Conservation (phyloP, 30 jellyfish, hydroid and myxozoan species). For the Turritopsis rubra region DNA sequence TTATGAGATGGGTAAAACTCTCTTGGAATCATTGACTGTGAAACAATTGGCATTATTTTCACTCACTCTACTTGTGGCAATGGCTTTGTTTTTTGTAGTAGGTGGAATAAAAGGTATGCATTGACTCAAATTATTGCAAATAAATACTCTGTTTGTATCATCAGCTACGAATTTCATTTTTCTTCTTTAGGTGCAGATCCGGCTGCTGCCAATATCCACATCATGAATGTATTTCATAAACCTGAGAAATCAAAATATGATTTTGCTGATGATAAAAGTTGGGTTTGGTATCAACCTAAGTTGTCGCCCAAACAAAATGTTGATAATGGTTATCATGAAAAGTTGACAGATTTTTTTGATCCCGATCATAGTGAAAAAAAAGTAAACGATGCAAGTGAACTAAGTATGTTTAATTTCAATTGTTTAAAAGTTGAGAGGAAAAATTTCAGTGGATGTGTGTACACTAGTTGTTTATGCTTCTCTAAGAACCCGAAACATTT, state of each 20-base stretch:
- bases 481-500: no score
- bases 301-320: slow-evolving; percentile 10
- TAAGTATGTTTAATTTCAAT: slow-evolving; percentile 5
- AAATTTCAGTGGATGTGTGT: no score
- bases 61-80: slow-evolving; percentile 30
- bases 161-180: neutral
- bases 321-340: slow-evolving; percentile 38
- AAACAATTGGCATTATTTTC: slow-evolving; percentile 54
- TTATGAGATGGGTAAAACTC: slow-evolving; percentile 33
- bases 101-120: slow-evolving; percentile 91
- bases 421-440: no score
- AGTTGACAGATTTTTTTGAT: slow-evolving; percentile 22
- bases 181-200: slow-evolving; percentile 62
- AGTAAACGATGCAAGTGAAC: slow-evolving; percentile 33
- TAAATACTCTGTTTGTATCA: neutral
- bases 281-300: slow-evolving; percentile 27
- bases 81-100: slow-evolving; percentile 51
- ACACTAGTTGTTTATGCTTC: no score
- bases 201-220: slow-evolving; percentile 80
- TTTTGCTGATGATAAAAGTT: slow-evolving; percentile 10
- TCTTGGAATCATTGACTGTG: slow-evolving; percentile 61
- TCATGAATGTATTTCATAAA: slow-evolving; percentile 53
- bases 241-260: slow-evolving; percentile 21
- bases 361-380: neutral
- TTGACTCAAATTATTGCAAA: neutral